A percentile compares a stretch with the other conserved stretches of the same genome.
Evolutionary conservation across 2,888 invertebrate species (phyloP).

Genomic region (Nipponacmea schrenckii): DNA sequence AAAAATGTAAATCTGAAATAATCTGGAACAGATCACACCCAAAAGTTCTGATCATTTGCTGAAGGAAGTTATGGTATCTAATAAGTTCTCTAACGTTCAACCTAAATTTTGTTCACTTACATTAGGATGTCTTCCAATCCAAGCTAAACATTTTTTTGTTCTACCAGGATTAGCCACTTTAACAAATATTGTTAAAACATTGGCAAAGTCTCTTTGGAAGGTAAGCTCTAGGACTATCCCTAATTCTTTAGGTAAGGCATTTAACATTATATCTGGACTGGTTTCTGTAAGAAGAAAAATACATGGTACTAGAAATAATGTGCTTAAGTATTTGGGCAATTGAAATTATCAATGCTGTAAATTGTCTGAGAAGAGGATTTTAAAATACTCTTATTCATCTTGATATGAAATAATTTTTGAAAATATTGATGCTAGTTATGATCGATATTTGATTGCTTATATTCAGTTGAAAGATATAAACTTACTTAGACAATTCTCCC

Average conservation of each 20-base stretch:
- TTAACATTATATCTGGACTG: slow-evolving; percentile 13
- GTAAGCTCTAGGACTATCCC: slow-evolving; percentile 45
- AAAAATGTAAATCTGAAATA: neutral
- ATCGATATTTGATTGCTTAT: too few species aligned
- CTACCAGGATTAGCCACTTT: slow-evolving; percentile 41
- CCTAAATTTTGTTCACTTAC: slow-evolving; percentile 40
- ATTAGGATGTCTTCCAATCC: slow-evolving; percentile 37
- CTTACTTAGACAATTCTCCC: slow-evolving; percentile 52
- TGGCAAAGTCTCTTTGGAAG: slow-evolving; percentile 56
- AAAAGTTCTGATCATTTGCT: too few species aligned
- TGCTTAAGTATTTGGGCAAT: too few species aligned
- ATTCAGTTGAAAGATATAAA: neutral
- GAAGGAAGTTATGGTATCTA: too few species aligned
- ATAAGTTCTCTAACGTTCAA: too few species aligned
- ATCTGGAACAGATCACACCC: too few species aligned
- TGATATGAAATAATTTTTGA: neutral
- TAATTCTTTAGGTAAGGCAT: slow-evolving; percentile 33
- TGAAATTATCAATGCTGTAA: too few species aligned
- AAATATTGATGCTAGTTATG: too few species aligned
- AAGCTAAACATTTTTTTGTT: slow-evolving; percentile 36
- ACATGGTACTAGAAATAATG: too few species aligned
- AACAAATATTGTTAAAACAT: slow-evolving; percentile 46
- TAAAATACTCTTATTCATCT: neutral
- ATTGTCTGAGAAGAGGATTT: neutral
- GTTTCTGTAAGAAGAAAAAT: too few species aligned